Conservation (phyloP, 1,140 invertebrate species). For the Colletes latitarsis region DNA sequence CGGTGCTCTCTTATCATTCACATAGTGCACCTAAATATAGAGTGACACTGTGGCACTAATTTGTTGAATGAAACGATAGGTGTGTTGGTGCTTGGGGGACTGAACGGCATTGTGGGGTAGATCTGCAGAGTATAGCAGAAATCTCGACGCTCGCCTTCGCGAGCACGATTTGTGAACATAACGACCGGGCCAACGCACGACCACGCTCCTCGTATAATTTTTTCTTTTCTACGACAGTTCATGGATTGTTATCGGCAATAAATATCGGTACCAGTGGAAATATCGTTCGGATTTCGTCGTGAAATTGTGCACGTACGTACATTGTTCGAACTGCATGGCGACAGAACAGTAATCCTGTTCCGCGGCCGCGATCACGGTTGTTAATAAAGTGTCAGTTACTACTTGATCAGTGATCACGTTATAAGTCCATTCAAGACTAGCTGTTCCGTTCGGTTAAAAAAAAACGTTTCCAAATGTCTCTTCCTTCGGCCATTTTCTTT, state of each 20-base stretch:
- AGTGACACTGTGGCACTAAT: slow-evolving; percentile 79
- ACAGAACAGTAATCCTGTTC: slow-evolving; percentile 3
- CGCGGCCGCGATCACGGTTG: not conserved
- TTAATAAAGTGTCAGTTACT: slow-evolving; percentile 10
- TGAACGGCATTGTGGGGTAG: slow-evolving; percentile 69
- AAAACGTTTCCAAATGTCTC: not conserved
- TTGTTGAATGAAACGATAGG: slow-evolving; percentile 79
- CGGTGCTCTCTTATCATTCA: slow-evolving; percentile 46
- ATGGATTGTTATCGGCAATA: slow-evolving; percentile 13
- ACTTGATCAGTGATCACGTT: slow-evolving; percentile 9
- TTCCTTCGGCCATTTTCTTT: not conserved
- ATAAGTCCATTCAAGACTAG: not conserved
- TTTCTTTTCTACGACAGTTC: not conserved
- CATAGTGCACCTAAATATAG: slow-evolving; percentile 73
- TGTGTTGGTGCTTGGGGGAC: slow-evolving; percentile 75
- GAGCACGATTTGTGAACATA: slow-evolving; percentile 38
- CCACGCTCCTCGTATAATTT: not conserved
- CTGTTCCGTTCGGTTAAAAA: not conserved
- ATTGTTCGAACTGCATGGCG: slow-evolving; percentile 15
- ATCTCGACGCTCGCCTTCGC: slow-evolving; percentile 59
- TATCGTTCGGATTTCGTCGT: slow-evolving; percentile 5
- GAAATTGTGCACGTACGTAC: slow-evolving; percentile 42
- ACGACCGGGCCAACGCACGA: slow-evolving; percentile 23
- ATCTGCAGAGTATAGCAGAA: slow-evolving; percentile 65
- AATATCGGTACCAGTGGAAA: slow-evolving; percentile 16